Conservation (phyloP, 2,888 invertebrate species). For the Acrocera orbiculus region DNA sequence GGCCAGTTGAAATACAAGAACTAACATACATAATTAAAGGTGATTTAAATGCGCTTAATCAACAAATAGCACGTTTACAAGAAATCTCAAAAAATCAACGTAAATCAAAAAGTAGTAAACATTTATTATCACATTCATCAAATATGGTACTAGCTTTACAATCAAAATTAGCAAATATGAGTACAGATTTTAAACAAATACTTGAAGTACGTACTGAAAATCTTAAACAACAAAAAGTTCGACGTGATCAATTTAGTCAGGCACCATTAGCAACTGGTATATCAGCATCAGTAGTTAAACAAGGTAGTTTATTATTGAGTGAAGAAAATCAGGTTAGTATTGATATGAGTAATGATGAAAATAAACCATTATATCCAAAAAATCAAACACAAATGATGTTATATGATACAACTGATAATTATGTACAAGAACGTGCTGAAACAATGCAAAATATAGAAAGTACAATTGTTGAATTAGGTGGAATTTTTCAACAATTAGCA, state of each 20-base stretch:
- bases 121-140: conserved; percentile 80
- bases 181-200: conserved; percentile 93
- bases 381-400: conserved; percentile 49
- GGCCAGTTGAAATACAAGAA: conserved; percentile 91
- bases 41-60: conserved; percentile 85
- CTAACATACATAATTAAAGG: conserved; percentile 94
- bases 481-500: conserved; percentile 89
- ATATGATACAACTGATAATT: conserved; percentile 75
- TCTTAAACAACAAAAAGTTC: conserved; percentile 81
- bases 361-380: too few relatives aligned
- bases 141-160: conserved; percentile 84
- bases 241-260: conserved; percentile 66
- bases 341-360: conserved; percentile 50
- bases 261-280: conserved; percentile 36
- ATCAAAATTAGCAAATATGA: conserved; percentile 91
- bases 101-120: conserved; percentile 43
- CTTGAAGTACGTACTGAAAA: conserved; percentile 96
- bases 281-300: conserved; percentile 37
- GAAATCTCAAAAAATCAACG: conserved; percentile 61
- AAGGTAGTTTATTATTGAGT: conserved; percentile 30
- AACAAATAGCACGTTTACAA: conserved; percentile 86
- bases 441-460: conserved; percentile 99
- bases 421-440: conserved; percentile 83
- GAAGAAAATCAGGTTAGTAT: conserved; percentile 60
- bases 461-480: conserved; percentile 96